These are phyloP conservation scores for Drosophila saltans DNA, from an alignment of 1,140 invertebrate species.

Conservation along the genomic window DNA sequence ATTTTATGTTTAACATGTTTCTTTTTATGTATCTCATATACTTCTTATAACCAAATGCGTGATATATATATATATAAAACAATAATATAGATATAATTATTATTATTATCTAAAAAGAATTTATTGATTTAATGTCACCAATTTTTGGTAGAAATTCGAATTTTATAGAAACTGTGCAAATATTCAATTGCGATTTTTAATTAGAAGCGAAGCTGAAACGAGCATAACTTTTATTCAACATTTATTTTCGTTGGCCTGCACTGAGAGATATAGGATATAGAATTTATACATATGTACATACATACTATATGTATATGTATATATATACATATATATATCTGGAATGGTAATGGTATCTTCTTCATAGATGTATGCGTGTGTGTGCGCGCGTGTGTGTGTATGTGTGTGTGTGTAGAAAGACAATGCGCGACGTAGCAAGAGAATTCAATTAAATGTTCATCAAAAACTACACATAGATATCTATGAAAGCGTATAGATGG, in stretches of 20 bases:
- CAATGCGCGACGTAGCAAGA: conserved; percentile 53
- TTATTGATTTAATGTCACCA: no score
- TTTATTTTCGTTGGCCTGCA: conserved; percentile 5
- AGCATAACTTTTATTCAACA: not conserved
- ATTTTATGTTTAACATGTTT: no score
- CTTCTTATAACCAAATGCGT: no score
- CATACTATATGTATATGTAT: not conserved
- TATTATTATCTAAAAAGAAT: no score
- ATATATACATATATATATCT: conserved; percentile 9
- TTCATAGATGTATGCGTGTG: not conserved
- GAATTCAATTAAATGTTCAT: conserved; percentile 81
- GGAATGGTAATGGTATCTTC: conserved; percentile 11
- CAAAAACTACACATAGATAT: conserved; percentile 66
- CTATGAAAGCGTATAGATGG: conserved; percentile 26
- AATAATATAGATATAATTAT: no score
- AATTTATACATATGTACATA: not conserved
- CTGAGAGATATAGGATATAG: not conserved
- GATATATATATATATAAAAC: no score
- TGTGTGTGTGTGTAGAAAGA: conserved; percentile 42
- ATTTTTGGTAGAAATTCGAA: no score
- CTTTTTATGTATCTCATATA: no score
- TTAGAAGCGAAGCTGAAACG: conserved; percentile 51
- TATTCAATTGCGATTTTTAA: conserved; percentile 67
- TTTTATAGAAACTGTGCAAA: no score
- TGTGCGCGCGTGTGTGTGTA: conserved; percentile 10